Base-by-base conservation (phyloP, 1,140 invertebrate species). In the Euwallacea fornicatus region DNA sequence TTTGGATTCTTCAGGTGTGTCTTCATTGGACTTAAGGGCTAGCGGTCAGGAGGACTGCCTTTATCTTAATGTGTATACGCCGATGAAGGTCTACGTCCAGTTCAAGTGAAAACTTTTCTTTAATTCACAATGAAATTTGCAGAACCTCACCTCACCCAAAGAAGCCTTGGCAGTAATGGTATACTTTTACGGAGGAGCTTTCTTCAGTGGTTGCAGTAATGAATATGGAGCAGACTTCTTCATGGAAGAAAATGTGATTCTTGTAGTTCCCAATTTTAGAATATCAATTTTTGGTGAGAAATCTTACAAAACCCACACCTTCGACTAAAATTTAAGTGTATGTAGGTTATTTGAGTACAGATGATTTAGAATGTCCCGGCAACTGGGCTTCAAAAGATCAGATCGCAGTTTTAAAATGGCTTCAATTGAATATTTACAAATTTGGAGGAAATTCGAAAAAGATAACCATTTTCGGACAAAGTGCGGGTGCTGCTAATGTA, bases 31-130 rank as follows among this genome's bases (percentile, higher is more conserved):
- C 78, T 43, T 77, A 79, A 74, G 77, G 76, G 15, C 21, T 11
- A 86, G 0, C 42, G 66, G 66, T 33, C 7, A 50, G 15, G 66
- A 91, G 83, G 92, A 95, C 78, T 95, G 93, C 76, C 85, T 95
- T 3, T 90, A 90, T 77, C 82, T 96, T 11, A 95, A 94, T 78
- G 86, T 95, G 0, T 93, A 90, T 77, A 88, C 90, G 11, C 54
- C 42, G 58, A 58, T 15, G 69, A 66, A 71, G 44, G 16, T 33
- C 4, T 33, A 33, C 4, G 21, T 33, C 21, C 16, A 42, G 33
- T 60, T 44, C 2, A 56, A 6, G 8, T 13, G 11, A 11, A 56
- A 56, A 13, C 16, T 13, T 50, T 13, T 6, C 1, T 50, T 2
- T 56, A 13, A 16, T 13, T 21, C 2, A 16, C 13, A 50, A 50